These are phyloP conservation scores for Microchrysa polita DNA, from an alignment of 2,888 invertebrate genomes.

Conservation along the genomic window DNA sequence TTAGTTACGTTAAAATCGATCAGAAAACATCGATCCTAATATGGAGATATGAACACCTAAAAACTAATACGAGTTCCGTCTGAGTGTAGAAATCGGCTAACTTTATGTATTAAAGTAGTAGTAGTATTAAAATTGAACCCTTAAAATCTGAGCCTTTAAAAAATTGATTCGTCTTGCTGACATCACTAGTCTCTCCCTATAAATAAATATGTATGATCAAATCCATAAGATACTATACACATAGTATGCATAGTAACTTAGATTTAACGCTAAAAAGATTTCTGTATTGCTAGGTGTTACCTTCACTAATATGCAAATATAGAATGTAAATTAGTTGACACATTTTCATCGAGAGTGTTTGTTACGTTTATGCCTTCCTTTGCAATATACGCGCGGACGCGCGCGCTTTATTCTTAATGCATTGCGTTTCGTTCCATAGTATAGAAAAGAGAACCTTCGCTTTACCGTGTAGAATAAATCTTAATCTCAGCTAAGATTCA, in stretches of 20 bases:
- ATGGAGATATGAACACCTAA: too few species aligned
- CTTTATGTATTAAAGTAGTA: too few species aligned
- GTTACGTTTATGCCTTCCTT: conserved; percentile 1
- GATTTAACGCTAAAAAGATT: conserved; percentile 21
- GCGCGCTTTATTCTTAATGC: conserved; percentile 37
- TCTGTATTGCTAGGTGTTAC: conserved; percentile 44
- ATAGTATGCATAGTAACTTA: too few species aligned
- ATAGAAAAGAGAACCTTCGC: too few species aligned
- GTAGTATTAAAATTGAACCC: too few species aligned
- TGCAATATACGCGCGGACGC: conserved; percentile 24
- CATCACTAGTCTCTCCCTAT: background rate
- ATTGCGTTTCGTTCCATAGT: conserved; percentile 3
- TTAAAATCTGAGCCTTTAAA: too few species aligned
- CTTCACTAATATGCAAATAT: conserved; percentile 51
- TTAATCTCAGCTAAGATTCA: too few species aligned
- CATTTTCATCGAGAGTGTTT: conserved; percentile 29
- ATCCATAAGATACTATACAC: background rate
- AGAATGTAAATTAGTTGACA: conserved; percentile 44
- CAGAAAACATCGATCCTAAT: too few species aligned
- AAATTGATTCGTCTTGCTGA: background rate
- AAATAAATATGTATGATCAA: conserved; percentile 21
- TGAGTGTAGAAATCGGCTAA: too few species aligned
- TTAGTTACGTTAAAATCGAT: too few species aligned
- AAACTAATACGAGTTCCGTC: too few species aligned
- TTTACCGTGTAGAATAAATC: too few species aligned